Conservation (phyloP, 2,888 invertebrate genomes). For the Ligdia adustata region DNA sequence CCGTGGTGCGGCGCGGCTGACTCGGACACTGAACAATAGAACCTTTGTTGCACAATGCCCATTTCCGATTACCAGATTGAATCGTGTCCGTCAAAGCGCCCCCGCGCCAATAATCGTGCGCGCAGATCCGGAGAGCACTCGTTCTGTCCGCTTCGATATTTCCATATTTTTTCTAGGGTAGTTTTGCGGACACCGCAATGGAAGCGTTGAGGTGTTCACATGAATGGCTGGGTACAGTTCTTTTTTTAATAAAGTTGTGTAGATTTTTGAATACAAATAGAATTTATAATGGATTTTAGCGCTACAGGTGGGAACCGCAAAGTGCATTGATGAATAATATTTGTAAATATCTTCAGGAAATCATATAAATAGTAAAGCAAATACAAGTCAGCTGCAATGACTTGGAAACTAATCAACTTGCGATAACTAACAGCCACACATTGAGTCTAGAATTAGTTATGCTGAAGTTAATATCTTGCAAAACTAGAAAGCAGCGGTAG, state of each 20-base stretch:
- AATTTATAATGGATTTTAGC: too few relatives aligned
- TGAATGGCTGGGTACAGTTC: neutral
- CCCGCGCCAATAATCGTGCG: constrained; percentile 62
- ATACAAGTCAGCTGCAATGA: neutral
- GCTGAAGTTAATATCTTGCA: constrained; percentile 13
- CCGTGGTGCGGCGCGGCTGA: constrained; percentile 38
- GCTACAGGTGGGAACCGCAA: too few relatives aligned
- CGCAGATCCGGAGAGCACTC: constrained; percentile 37
- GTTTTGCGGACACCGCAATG: constrained; percentile 1
- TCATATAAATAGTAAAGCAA: too few relatives aligned
- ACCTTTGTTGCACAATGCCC: constrained; percentile 80
- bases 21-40: constrained; percentile 67
- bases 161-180: constrained; percentile 19
- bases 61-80: constrained; percentile 84
- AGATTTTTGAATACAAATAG: too few relatives aligned
- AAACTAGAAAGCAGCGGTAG: constrained; percentile 6
- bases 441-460: constrained; percentile 15
- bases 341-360: too few relatives aligned
- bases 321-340: too few relatives aligned
- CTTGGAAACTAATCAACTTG: neutral
- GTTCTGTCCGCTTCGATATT: constrained; percentile 22
- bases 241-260: neutral
- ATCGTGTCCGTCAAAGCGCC: constrained; percentile 73
- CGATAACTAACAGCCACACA: constrained; percentile 6
- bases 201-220: neutral